phyloP scores from a whole-genome alignment of 2,113 vertebrate genomes.

The Probosciger aterrimus region DNA sequence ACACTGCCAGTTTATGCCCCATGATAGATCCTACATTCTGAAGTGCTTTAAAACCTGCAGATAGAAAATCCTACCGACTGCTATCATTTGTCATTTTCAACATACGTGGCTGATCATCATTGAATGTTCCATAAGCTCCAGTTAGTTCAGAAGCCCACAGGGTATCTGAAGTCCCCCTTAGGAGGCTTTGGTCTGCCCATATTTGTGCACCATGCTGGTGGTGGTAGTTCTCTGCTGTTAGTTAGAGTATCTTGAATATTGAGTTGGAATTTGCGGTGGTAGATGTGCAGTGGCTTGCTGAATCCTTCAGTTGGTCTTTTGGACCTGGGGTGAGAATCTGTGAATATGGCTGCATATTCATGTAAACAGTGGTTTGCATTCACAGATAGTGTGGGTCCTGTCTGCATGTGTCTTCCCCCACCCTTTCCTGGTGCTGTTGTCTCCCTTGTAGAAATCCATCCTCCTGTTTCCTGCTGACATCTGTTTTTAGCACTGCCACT shows the following conservation, averaged over 20 bases:
- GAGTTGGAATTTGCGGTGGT: background rate
- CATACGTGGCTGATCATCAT: background rate
- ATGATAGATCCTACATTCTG: background rate
- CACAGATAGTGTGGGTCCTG: background rate
- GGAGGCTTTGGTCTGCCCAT: background rate
- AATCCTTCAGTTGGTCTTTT: background rate
- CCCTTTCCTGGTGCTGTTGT: background rate
- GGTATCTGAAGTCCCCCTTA: background rate
- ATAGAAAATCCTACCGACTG: background rate
- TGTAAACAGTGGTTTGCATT: background rate
- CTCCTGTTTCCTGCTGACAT: conserved; percentile 38
- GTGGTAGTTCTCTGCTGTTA: background rate
- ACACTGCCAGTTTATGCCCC: background rate
- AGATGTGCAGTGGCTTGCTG: background rate
- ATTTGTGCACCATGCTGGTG: background rate
- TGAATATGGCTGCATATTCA: background rate
- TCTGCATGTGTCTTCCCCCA: background rate
- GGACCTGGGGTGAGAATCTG: background rate
- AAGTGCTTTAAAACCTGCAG: background rate
- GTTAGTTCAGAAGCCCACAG: background rate
- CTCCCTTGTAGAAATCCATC: background rate
- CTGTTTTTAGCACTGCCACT: conserved; percentile 52
- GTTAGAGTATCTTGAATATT: background rate
- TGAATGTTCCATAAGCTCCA: background rate
- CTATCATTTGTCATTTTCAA: accelerated